Evolutionary conservation across 2,113 vertebrate species (phyloP), one percentile per base, ranked within the genome.

Genomic region (Callionymus lyra): DNA sequence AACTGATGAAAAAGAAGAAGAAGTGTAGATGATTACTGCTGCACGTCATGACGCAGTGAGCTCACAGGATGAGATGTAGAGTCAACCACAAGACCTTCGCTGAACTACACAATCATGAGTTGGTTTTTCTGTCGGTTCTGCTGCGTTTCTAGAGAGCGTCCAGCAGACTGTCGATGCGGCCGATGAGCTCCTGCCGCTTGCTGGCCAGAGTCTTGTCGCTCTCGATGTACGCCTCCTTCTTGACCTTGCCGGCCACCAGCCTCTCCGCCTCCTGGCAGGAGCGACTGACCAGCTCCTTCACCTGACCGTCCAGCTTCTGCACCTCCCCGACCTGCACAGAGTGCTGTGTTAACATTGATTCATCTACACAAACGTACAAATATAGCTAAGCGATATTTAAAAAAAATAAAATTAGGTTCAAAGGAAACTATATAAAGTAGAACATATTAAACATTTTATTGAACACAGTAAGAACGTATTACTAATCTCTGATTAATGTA

Each of bases 191-290:
- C 64, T 94, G 93, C 15, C 93, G 90, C 83, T 85, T 92, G 74
- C 63, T 65, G 6, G 83, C 82, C 73, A 93, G 86, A 34, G 79
- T 83, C 83, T 93, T 97, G 74, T 99, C 95, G 0, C 86, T 93
- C 62, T 98, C 91, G 0, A 99, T 82, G 80, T 99, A 99, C 0
- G 89, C 85, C 58, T 99, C 93, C 74, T 95, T 98, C 87, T 97
- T 98, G 34, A 98, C 87, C 63, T 99, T 99, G 15, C 94, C 93
- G 0, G 91, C 91, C 31, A 99, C 95, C 69, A 99, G 82, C 4
- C 94, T 85, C 74, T 99, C 95, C 0, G 95, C 92, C 72, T 99
- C 95, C 27, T 89, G 86, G 0, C 89, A 90, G 0, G 89, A 91
- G 60, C 94, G 95, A 19, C 87, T 79, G 15, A 91, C 93, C n/a